phyloP scores from a whole-genome alignment of 1,140 invertebrate genomes.

The Atta colombica region DNA sequence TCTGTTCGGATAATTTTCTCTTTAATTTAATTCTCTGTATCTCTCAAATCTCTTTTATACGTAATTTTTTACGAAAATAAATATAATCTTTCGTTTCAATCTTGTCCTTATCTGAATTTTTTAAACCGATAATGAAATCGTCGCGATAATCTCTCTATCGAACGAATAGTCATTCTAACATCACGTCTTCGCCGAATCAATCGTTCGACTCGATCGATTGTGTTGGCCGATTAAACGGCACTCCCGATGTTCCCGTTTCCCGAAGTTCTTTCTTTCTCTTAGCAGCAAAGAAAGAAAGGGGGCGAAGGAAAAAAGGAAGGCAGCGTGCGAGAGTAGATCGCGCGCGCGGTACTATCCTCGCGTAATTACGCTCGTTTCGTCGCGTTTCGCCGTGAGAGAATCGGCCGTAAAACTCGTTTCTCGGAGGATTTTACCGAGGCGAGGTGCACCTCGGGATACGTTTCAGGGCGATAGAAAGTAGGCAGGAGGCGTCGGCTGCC shows the following conservation, averaged over 20 bases:
- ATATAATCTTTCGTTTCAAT: neutral
- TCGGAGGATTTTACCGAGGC: conserved; percentile 67
- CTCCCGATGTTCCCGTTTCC: conserved; percentile 42
- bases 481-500: conserved; percentile 64
- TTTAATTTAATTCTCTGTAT: neutral
- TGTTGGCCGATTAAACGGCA: conserved; percentile 47
- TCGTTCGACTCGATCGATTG: conserved; percentile 36
- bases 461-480: conserved; percentile 73
- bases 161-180: neutral
- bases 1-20: neutral
- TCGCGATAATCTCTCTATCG: conserved; percentile 10
- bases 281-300: conserved; percentile 23
- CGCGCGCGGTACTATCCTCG: conserved; percentile 53
- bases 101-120: neutral
- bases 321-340: conserved; percentile 45
- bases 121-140: conserved; percentile 39
- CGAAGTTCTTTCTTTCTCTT: neutral
- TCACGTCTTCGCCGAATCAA: conserved; percentile 27
- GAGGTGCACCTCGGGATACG: conserved; percentile 54
- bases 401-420: conserved; percentile 73
- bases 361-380: conserved; percentile 75
- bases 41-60: conserved; percentile 1
- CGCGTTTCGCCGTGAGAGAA: conserved; percentile 70
- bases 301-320: neutral
- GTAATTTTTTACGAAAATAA: conserved; percentile 1